Base-by-base conservation (phyloP, 2,797 vertebrate species). In the Micromesistius poutassou region DNA sequence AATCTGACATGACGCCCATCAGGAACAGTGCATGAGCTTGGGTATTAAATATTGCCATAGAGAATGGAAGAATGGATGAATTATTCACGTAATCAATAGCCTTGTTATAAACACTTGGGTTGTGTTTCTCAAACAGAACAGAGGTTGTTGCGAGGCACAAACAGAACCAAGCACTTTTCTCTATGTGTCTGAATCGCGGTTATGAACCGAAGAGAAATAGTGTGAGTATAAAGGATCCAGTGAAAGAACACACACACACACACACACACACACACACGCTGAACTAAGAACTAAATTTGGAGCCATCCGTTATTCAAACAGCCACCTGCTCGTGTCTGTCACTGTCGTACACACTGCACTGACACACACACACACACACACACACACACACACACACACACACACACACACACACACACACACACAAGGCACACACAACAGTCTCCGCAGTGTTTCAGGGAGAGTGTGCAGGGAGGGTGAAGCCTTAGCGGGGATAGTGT, bases 311-410 rank as follows among this genome's bases (percentile, higher is more conserved):
- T 83, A 75, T 82, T 87, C 83, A 85, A 86, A 85, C 74, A 74
- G 55, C 82, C 94, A 95, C 90, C 94, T 95, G 94, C 89, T 92
- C 74, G 62, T 66, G 86, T 89, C 90, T 76, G 76, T 92, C 90
- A 89, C 76, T 5, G 73, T 73, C 62, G 77, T 16, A 42, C 74
- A 30, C 10, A n/a, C 62, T 13, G 73, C 50, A 40, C 73, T 16
- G 40, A 30, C 74, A 36, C 38, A 76, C 78, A 72, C 38, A 50
- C 72, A 70, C 75, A 74, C 75, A 50, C 75, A 71, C 72, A 70
- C 75, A 73, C 72, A 38, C 2, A 33, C 72, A 19, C 22, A 42
- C 75, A 35, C 46, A 55, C 55, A 62, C 55, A 62, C 55, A 77
- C 70, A 50, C 73, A 30, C 74, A 36, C 74, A 55, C 38, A 76